Evolutionary conservation across 2,888 invertebrate genomes (phyloP), one percentile per base, ranked within the genome.

Genomic region (Suillia variegata): DNA sequence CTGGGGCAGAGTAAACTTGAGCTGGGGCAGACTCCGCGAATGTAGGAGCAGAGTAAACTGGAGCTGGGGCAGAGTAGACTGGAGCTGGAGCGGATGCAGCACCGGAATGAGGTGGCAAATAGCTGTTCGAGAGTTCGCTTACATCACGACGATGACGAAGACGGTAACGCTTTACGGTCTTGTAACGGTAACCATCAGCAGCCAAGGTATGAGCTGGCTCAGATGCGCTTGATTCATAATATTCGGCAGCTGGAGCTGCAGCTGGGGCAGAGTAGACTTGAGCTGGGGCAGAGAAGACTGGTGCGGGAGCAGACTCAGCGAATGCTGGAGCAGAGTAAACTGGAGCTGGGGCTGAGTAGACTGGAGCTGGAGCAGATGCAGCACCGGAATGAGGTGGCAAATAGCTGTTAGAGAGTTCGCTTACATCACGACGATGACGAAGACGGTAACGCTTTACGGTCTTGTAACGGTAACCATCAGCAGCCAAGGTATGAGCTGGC

Each of bases 81-180:
- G 15, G 18, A 4, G 17, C 45, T 3, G 55, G 48, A 26, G 56
- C 33, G 13, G 33, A 54, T n/a, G 55, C 53, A 34, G 33, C 33
- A 12, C 38, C 59, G 6, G 54, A 51, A 1, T 53, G 38, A 10
- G 62, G 64, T 1, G 65, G 63, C 42, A 63, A 10, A 31, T 77
- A 77, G 18, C 76, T 74, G 45, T 55, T 64, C 31, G 69, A 58
- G 53, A 38, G 38, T n/a, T 68, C 68, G 18, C 51, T 65, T 60
- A 57, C 56, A 59, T 62, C 48, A 51, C 77, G 77, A 59, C 77
- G 38, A n/a, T 38, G 38, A 77, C 78, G 56, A 79, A 78, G 62
- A 76, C 69, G 62, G 74, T 69, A 56, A 79, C 74, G 66, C 26
- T 59, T 59, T 0, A 69, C 63, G 18, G 45, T 63, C 57, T 65